A percentile compares a stretch with the other conserved stretches of the same genome.
phyloP scores from a whole-genome alignment of 2,797 vertebrate species.

The Rhincodon typus region DNA sequence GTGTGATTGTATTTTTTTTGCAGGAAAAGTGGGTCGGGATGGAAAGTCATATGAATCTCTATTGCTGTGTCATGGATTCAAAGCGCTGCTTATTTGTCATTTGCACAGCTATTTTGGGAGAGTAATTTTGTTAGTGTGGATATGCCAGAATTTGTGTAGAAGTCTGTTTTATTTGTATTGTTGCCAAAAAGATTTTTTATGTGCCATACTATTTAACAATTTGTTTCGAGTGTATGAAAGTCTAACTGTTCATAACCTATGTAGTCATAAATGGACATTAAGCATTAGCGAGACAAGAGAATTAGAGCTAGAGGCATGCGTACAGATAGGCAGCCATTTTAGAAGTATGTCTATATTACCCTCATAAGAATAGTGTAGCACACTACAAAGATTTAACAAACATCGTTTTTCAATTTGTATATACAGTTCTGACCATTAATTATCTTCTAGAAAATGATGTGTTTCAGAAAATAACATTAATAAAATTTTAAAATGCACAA shows the following conservation, averaged over 20 bases:
- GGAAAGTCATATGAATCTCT: not conserved
- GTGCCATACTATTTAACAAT: too few species aligned
- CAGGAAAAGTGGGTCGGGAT: constrained; percentile 10
- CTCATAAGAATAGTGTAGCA: not conserved
- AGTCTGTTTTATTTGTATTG: not conserved
- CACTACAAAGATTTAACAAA: not conserved
- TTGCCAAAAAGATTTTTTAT: not conserved
- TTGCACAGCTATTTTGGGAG: not conserved
- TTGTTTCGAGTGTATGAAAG: not conserved
- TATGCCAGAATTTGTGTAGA: not conserved
- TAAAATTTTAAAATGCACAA: not conserved
- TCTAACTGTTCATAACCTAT: not conserved
- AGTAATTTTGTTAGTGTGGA: not conserved
- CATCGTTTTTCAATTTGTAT: not conserved
- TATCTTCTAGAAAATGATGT: not conserved
- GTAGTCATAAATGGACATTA: not conserved
- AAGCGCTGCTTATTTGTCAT: not conserved
- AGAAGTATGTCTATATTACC: not conserved
- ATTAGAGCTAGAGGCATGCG: not conserved
- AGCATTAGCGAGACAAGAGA: not conserved
- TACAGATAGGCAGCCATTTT: not conserved
- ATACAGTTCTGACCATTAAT: not conserved
- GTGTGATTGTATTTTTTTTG: constrained; percentile 19
- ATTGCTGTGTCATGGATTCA: constrained; percentile 1
- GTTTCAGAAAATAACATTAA: not conserved